Conservation (phyloP, 2,797 vertebrate genomes). For the Xiphophorus birchmanni region DNA sequence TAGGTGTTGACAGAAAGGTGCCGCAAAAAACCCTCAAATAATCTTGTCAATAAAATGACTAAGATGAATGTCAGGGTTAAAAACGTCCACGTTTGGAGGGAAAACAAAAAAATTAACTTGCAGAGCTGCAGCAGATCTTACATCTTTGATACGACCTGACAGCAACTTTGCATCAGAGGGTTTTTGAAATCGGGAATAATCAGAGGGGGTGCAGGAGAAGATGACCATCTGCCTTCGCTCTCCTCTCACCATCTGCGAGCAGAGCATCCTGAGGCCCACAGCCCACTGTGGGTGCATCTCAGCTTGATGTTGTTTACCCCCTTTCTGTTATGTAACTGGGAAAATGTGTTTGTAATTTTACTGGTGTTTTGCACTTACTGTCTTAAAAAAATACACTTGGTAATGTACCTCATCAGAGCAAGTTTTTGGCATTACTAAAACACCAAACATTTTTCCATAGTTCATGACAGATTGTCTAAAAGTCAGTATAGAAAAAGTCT, state of each 20-base stretch:
- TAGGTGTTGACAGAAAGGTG: background rate
- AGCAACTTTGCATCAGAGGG: slow-evolving; percentile 13
- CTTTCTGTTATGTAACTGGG: slow-evolving; percentile 22
- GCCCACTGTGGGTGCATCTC: slow-evolving; percentile 15
- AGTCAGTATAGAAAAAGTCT: background rate
- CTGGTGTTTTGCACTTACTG: background rate
- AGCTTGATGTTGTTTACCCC: background rate
- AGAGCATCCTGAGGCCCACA: slow-evolving; percentile 34
- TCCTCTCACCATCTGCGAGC: slow-evolving; percentile 48
- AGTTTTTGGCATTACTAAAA: background rate
- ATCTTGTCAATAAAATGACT: background rate
- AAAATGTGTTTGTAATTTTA: background rate
- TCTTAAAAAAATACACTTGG: background rate
- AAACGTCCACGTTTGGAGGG: background rate
- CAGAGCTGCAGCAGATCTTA: background rate
- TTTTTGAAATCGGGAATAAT: slow-evolving; percentile 6
- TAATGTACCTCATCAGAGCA: background rate
- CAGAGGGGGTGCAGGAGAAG: slow-evolving; percentile 3
- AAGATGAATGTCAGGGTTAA: background rate
- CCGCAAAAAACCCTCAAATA: background rate
- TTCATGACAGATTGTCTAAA: background rate
- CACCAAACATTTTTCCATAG: background rate
- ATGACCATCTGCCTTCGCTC: slow-evolving; percentile 44
- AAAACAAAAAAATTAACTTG: background rate
- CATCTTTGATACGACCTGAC: background rate